A percentile compares a stretch with the other conserved stretches of the same genome.
Conservation (phyloP, 2,888 invertebrate species). For the Sarcophaga rosellei region DNA sequence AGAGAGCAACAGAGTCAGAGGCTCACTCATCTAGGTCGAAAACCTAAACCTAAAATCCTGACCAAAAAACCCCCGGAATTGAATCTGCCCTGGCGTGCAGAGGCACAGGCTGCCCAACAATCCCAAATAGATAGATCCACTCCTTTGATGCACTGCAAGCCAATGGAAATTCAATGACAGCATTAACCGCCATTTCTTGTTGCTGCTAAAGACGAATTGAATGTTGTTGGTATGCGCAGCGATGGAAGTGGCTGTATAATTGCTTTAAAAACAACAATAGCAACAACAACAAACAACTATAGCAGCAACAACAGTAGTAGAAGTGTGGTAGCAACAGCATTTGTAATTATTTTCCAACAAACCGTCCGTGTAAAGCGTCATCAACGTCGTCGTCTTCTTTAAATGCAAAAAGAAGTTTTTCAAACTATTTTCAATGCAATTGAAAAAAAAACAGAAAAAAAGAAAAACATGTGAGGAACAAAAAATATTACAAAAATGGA, state of each 20-base stretch:
- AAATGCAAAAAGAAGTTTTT: conserved; percentile 36
- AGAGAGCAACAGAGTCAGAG: no score
- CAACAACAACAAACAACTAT: conserved; percentile 66
- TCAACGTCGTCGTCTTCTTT: conserved; percentile 31
- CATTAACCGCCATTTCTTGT: conserved; percentile 42
- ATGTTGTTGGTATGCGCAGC: neutral
- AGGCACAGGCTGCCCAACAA: no score
- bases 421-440: conserved; percentile 50
- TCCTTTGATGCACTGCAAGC: conserved; percentile 15
- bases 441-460: neutral
- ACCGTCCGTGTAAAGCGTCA: neutral
- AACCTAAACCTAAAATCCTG: no score
- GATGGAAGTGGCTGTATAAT: conserved; percentile 41
- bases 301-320: conserved; percentile 39
- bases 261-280: neutral
- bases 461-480: neutral
- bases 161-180: conserved; percentile 58
- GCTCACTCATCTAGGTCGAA: no score
- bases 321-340: conserved; percentile 48
- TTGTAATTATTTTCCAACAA: conserved; percentile 23
- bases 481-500: conserved; percentile 73
- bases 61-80: no score
- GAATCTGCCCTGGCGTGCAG: no score
- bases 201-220: conserved; percentile 22
- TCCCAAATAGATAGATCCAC: neutral